Evolutionary conservation across 2,113 vertebrate species (phyloP), one percentile per base, ranked within the genome.

Genomic region (Saiga tatarica): DNA sequence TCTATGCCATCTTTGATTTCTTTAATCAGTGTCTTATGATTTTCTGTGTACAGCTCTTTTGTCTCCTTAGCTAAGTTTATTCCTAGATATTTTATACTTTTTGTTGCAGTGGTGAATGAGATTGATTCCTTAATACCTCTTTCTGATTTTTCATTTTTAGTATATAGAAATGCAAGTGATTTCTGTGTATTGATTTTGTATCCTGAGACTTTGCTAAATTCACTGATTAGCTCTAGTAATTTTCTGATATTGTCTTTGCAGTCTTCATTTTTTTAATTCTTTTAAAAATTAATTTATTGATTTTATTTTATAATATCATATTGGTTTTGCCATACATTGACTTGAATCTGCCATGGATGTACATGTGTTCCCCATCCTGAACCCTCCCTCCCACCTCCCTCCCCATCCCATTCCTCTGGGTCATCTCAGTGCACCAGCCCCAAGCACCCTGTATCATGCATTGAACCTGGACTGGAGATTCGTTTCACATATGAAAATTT

Each of bases 401-500:
- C 23, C 57, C 57, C 57, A 59, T 59, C 23, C 23, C 23, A 59
- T 59, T 23, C 23, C 57, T 59, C 57, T 59, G 57, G 23, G 3
- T 26, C 23, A 59, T 59, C 57, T 3, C 57, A 59, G 11, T 59
- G 0, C 57, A 59, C 57, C 57, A 59, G 23, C 57, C 23, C 23
- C 9, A 11, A 59, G 57, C 4, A 59, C 9, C 23, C 57, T 59
- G 23, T 59, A 59, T 59, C 9, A 26, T 26, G 57, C 23, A 11
- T 59, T 3, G 0, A 59, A 59, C 23, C 57, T 59, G 23, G 9
- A 59, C 23, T 59, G 25, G 57, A 0, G 10, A 59, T 59, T 59
- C 23, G 0, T 59, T 26, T 59, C 4, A 59, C 25, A 59, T 12
- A 12, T 1, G 57, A 59, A 59, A 59, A 26, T 59, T 26, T 59